Evolutionary conservation across 2,888 invertebrate species (phyloP).

Genomic region (Caradrina clavipalpis): DNA sequence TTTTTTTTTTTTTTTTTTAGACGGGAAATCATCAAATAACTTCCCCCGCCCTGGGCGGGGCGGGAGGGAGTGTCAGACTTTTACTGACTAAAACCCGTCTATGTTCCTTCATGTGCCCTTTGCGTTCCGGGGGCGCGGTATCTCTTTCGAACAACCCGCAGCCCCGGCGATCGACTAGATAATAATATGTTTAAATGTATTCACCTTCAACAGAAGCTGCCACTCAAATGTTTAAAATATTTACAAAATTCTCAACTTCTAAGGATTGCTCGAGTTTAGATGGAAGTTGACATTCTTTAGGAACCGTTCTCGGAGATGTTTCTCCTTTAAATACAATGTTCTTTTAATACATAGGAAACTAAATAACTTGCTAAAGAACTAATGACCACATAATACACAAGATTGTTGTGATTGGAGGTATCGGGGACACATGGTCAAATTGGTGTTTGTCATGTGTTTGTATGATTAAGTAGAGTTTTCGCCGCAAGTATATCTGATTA

Average conservation of each 20-base stretch:
- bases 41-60: too few species aligned
- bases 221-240: slow-evolving; percentile 21
- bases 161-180: too few species aligned
- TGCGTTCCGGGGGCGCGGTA: too few species aligned
- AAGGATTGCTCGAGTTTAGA: slow-evolving; percentile 1
- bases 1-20: too few species aligned
- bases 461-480: not conserved
- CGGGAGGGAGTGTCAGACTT: too few species aligned
- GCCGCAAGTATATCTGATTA: not conserved
- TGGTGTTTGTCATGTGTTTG: not conserved
- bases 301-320: not conserved
- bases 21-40: too few species aligned
- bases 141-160: too few species aligned
- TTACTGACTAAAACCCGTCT: too few species aligned
- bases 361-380: not conserved
- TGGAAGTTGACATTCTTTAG: slow-evolving; percentile 18
- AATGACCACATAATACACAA: not conserved
- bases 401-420: not conserved
- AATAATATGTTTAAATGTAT: not conserved
- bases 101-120: too few species aligned
- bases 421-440: too few species aligned
- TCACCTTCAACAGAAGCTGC: slow-evolving; percentile 16
- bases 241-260: slow-evolving; percentile 11
- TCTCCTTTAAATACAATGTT: not conserved
- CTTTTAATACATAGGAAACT: not conserved